These are phyloP conservation scores for Glyphotaelius pellucidus DNA, from an alignment of 2,888 invertebrate species.

Conservation along the genomic window DNA sequence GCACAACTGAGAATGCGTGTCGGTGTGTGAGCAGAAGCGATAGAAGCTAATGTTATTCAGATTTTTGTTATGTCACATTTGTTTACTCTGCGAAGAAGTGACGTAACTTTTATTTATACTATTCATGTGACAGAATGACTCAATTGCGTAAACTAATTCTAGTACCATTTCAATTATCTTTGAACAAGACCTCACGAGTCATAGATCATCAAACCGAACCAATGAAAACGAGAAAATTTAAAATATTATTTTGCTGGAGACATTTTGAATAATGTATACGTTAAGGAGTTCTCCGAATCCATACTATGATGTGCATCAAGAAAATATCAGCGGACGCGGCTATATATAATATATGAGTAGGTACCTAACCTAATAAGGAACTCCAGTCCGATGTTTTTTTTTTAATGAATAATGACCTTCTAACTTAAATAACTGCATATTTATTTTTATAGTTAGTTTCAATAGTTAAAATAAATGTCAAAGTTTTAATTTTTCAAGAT, in stretches of 20 bases:
- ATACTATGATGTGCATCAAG: conserved; percentile 55
- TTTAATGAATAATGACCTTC: no score
- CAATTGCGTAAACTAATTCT: not conserved
- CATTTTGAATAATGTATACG: conserved; percentile 45
- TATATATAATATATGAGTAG: no score
- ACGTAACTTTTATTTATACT: not conserved
- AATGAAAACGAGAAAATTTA: not conserved
- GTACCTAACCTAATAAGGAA: no score
- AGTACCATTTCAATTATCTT: not conserved
- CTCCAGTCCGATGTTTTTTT: no score
- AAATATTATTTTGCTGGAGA: conserved; percentile 25
- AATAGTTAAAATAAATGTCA: no score
- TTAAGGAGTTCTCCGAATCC: conserved; percentile 51
- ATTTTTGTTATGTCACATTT: not conserved
- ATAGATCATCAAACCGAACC: not conserved
- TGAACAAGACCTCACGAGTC: not conserved
- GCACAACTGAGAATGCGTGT: not conserved
- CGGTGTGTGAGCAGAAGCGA: not conserved
- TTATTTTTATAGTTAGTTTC: no score
- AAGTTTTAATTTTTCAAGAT: no score
- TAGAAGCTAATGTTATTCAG: not conserved
- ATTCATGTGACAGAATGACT: not conserved
- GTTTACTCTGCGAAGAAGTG: not conserved
- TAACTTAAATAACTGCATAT: no score
- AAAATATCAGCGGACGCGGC: conserved; percentile 15